Evolutionary conservation across 2,113 vertebrate species (phyloP), one percentile per base, ranked within the genome.

Genomic region (Hippocampus mohnikei): DNA sequence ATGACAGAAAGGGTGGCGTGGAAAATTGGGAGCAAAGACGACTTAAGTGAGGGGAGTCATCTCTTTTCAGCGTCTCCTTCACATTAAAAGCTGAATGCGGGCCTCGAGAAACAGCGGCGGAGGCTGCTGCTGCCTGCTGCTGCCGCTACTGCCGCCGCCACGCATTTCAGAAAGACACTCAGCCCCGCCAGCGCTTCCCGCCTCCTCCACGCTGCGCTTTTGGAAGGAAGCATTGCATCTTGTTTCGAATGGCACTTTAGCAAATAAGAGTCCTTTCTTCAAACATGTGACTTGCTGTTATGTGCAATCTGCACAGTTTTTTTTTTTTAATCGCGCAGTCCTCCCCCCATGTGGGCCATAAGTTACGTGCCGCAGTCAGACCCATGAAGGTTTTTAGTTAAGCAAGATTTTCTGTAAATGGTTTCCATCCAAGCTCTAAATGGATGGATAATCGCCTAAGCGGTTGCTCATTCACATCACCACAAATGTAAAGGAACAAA

Each of bases 11-110:
- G 73, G 84, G 79, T 82, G 84, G 85, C 70, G 76, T 72, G 74
- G 71, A 72, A 83, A 89, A 84, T 89, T 85, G 84, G 33, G 70
- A 84, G 77, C 81, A 86, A 88, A 81, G 80, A 88, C 69, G 82
- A 79, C 79, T 37, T 88, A 83, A 88, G 87, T 88, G 80, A 89
- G 87, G 77, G 33, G 79, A 85, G 79, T 86, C 84, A 85, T 88
- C 79, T 74, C 71, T 72, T 81, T 88, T 86, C 82, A 84, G 81
- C 75, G 56, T 84, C 76, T 82, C 79, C 84, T 85, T 85, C 74
- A 65, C 83, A 84, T 78, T 81, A 71, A 72, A 68, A 80, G 69
- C 60, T 81, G 76, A 87, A 80, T 79, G 74, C 55, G 61, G 21
- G 65, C 76, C 73, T 84, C 79, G 71, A 80, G 72, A 80, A 69